Base-by-base conservation (phyloP, 2,888 invertebrate species). In the Drosophila austrosaltans region DNA sequence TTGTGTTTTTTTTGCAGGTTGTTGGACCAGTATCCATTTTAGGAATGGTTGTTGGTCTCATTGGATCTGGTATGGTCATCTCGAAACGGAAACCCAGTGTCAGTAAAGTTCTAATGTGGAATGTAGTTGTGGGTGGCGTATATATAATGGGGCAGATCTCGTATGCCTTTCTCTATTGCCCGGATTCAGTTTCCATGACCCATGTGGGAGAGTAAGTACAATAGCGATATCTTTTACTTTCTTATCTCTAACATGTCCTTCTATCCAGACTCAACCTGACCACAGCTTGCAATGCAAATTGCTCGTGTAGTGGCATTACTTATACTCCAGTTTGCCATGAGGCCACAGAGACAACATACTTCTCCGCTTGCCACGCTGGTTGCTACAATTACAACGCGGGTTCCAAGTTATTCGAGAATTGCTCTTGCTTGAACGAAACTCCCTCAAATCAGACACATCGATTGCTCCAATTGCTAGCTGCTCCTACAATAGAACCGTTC, bases 311-410 rank as follows among this genome's bases (percentile, higher is more conserved):
- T 2, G 91, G 92, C 22, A 92, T 94, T 5, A 93, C 94, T 72
- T 96, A 95, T 90, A 93, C 94, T 3, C 96, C 96, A 0, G 94
- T 96, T 0, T 96, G 95, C 80, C 93, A 94, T 75, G 93, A 93
- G 48, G 91, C 93, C 12, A 93, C 93, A 0, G 93, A 91, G 62
- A 93, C 93, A 12, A 95, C 95, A 1, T 96, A 93, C 83, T 96
- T 95, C 90, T 96, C 95, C 0, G 94, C 96, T 0, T 96, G 96
- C 80, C 95, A 95, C 87, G 96, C 96, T 0, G 96, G 96, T 0
- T 96, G 96, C 78, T 92, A 86, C 6, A 91, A 86, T 22, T 92
- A 91, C 89, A 77, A 90, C 61, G 42, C 88, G 1, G 75, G 82
- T 0, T 61, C 53, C 3, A 83, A 87, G 53, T 3, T 78, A 2